Base-by-base conservation (phyloP, 2,113 vertebrate species). In the Cyprinodon variegatus region DNA sequence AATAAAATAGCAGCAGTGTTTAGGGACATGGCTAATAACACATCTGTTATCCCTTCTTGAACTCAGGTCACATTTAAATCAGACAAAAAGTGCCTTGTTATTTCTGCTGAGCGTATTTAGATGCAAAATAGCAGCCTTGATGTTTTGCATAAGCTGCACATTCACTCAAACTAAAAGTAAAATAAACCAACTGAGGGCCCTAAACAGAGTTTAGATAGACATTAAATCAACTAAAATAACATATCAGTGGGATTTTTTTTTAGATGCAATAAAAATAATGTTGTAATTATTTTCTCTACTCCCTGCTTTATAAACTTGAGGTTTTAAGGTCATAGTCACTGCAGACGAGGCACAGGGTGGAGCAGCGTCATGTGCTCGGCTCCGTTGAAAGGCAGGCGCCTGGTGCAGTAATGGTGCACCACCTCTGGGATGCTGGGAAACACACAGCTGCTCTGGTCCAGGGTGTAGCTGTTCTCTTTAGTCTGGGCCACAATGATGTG, bases 401-500 rank as follows among this genome's bases (percentile, higher is more conserved):
- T 95, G 0, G 83, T 92, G 92, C 95, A 95, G 74, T 97, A 97
- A 62, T 96, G 88, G 79, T 95, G 94, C 62, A 97, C 96, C 40
- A 98, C 95, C 82, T 96, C 94, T 0, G 97, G 96, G 90, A 98
- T 91, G 92, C 95, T 96, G 92, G 91, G 86, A 3, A 98, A 97
- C 83, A 95, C 95, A 0, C 96, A 96, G 22, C 96, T 94, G 8
- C 94, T 94, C 92, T 96, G 97, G 84, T 96, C 90, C 85, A 98
- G 93, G 0, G 96, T 97, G 93, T 94, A 97, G 67, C 94, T 94
- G 89, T 86, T 95, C 74, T 96, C 96, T 85, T 96, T 97, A 62
- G 96, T 97, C 90, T 96, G 96, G 8, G 97, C 96, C 46, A 97
- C 95, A 1, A 97, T 96, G 93, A 96, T 98, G 87, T 98, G 96